A percentile compares a stretch with the other conserved stretches of the same genome.
Conservation (phyloP, 2,113 vertebrate species). For the Apaloderma vittatum region DNA sequence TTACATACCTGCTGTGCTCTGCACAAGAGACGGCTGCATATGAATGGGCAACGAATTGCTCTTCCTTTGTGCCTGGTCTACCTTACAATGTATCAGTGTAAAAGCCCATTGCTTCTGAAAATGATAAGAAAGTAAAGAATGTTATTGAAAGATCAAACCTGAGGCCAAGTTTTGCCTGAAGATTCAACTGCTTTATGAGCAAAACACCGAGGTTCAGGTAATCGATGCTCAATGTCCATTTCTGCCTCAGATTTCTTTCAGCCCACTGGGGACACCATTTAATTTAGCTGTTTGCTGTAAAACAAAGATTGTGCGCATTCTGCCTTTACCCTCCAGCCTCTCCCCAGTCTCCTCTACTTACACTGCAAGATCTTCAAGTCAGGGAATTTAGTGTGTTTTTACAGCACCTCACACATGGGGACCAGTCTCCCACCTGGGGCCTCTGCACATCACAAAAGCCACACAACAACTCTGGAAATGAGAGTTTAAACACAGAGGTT, state of each 20-base stretch:
- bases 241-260: slow-evolving; percentile 60
- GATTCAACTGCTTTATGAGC: slow-evolving; percentile 54
- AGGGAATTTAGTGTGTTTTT: slow-evolving; percentile 49
- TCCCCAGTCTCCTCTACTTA: slow-evolving; percentile 49
- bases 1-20: slow-evolving; percentile 53
- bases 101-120: slow-evolving; percentile 64
- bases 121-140: slow-evolving; percentile 65
- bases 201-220: slow-evolving; percentile 48
- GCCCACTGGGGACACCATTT: slow-evolving; percentile 70
- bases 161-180: slow-evolving; percentile 60
- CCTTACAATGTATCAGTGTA: slow-evolving; percentile 49
- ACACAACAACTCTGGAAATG: background rate
- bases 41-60: slow-evolving; percentile 34
- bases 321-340: slow-evolving; percentile 55
- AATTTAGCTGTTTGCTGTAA: slow-evolving; percentile 73
- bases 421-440: background rate
- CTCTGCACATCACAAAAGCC: background rate
- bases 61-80: slow-evolving; percentile 46
- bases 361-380: slow-evolving; percentile 35
- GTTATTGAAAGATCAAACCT: slow-evolving; percentile 69
- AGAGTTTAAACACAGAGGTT: background rate
- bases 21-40: slow-evolving; percentile 35
- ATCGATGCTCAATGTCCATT: slow-evolving; percentile 68
- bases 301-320: slow-evolving; percentile 59
- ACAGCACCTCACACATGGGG: background rate